These are phyloP conservation scores for Pseudolycoriella hygida DNA, from an alignment of 2,888 invertebrate genomes.

Conservation along the genomic window DNA sequence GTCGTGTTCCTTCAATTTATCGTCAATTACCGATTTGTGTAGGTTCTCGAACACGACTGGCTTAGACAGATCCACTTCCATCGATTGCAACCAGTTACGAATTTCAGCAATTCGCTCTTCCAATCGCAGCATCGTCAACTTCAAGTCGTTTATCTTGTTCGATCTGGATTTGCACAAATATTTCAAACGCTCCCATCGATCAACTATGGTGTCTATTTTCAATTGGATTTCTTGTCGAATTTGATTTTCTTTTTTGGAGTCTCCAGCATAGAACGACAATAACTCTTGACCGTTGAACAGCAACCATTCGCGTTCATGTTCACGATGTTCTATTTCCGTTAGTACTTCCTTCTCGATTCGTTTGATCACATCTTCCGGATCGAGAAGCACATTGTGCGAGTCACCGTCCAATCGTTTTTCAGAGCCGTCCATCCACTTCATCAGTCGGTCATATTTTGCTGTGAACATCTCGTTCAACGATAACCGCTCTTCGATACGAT, in stretches of 20 bases:
- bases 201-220: slow-evolving; percentile 40
- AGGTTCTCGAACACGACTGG: slow-evolving; percentile 39
- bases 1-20: slow-evolving; percentile 51
- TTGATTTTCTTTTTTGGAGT: slow-evolving; percentile 39
- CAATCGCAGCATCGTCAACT: slow-evolving; percentile 49
- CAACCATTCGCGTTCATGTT: slow-evolving; percentile 65
- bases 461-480: slow-evolving; percentile 56
- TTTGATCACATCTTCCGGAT: slow-evolving; percentile 55
- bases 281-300: slow-evolving; percentile 46
- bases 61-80: slow-evolving; percentile 50
- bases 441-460: slow-evolving; percentile 41
- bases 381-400: slow-evolving; percentile 34
- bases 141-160: slow-evolving; percentile 52
- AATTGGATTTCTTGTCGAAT: slow-evolving; percentile 39
- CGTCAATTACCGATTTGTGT: slow-evolving; percentile 38
- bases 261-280: slow-evolving; percentile 38
- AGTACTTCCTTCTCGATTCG: slow-evolving; percentile 56
- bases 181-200: slow-evolving; percentile 49
- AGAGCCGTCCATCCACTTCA: slow-evolving; percentile 50
- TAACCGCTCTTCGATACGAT: slow-evolving; percentile 54
- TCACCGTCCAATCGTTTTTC: slow-evolving; percentile 46
- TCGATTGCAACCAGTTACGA: slow-evolving; percentile 49
- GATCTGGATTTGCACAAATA: slow-evolving; percentile 46
- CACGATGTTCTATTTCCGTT: slow-evolving; percentile 56
- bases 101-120: slow-evolving; percentile 57